Percentiles rank a stretch among this genome's conserved stretches.
phyloP scores from a whole-genome alignment of 2,888 invertebrate species.

The Eledona agricola region DNA sequence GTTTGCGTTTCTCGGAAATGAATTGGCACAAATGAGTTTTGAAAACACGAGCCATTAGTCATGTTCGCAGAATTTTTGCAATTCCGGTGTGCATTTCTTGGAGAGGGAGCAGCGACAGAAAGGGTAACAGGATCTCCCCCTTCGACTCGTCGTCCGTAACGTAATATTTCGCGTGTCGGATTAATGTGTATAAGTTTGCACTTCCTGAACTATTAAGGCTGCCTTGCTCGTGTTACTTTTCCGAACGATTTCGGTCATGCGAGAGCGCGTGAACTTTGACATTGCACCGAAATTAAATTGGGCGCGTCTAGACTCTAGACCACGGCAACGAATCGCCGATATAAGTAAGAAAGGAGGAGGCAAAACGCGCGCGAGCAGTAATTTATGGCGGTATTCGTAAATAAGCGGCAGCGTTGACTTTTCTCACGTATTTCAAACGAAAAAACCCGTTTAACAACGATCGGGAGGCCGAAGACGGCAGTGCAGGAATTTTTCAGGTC shows the following conservation, averaged over 20 bases:
- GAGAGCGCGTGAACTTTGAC: constrained; percentile 41
- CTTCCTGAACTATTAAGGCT: constrained; percentile 30
- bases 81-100: no score
- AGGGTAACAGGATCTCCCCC: no score
- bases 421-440: constrained; percentile 25
- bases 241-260: constrained; percentile 7
- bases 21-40: no score
- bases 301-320: constrained; percentile 48
- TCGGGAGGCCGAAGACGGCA: constrained; percentile 17
- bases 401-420: constrained; percentile 10
- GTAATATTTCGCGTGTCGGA: constrained; percentile 31
- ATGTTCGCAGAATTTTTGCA: no score
- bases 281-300: constrained; percentile 39
- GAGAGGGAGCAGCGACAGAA: no score
- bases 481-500: constrained; percentile 20
- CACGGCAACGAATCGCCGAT: constrained; percentile 33
- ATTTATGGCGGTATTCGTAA: constrained; percentile 19
- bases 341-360: constrained; percentile 1
- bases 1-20: no score
- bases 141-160: constrained; percentile 20
- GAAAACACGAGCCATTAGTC: no score
- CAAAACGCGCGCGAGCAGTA: constrained; percentile 7
- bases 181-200: constrained; percentile 13
- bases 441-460: constrained; percentile 18
- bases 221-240: constrained; percentile 13